Percentiles rank a stretch among this genome's conserved stretches.
phyloP scores from a whole-genome alignment of 2,888 invertebrate species.

The Xestoiulus laeticollis region DNA sequence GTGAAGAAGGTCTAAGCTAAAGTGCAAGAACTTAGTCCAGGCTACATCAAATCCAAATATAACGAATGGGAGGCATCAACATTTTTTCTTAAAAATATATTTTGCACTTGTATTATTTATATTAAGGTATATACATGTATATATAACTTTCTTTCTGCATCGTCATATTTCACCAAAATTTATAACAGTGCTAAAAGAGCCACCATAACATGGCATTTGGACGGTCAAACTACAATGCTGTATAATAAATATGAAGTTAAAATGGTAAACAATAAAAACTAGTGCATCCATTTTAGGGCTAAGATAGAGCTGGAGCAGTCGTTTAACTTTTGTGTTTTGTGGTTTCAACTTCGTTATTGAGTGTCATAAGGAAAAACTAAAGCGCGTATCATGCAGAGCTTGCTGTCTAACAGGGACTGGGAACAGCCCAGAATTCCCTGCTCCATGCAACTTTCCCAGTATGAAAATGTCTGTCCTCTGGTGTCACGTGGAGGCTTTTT shows the following conservation, averaged over 20 bases:
- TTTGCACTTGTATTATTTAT: not conserved
- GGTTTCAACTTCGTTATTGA: not conserved
- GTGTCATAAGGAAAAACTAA: constrained; percentile 9
- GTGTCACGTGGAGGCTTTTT: constrained; percentile 46
- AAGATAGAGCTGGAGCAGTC: not conserved
- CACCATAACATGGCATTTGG: not conserved
- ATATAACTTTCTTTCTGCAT: not conserved
- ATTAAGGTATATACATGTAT: not conserved
- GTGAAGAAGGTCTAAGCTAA: no score
- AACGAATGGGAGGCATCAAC: no score
- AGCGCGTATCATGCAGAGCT: constrained; percentile 23
- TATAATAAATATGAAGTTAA: not conserved
- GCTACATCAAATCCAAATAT: no score
- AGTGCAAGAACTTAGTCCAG: no score
- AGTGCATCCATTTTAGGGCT: not conserved
- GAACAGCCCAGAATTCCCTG: constrained; percentile 7
- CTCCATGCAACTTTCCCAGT: constrained; percentile 20
- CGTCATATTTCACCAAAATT: constrained; percentile 6
- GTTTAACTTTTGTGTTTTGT: constrained; percentile 13
- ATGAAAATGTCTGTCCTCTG: constrained; percentile 42
- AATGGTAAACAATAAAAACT: constrained; percentile 22
- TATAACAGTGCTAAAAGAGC: not conserved
- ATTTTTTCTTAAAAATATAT: not conserved
- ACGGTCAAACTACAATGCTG: not conserved
- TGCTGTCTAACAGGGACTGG: not conserved